Evolutionary conservation across 2,888 invertebrate genomes (phyloP), one percentile per base, ranked within the genome.

Genomic region (Ichneumoninae sp.): DNA sequence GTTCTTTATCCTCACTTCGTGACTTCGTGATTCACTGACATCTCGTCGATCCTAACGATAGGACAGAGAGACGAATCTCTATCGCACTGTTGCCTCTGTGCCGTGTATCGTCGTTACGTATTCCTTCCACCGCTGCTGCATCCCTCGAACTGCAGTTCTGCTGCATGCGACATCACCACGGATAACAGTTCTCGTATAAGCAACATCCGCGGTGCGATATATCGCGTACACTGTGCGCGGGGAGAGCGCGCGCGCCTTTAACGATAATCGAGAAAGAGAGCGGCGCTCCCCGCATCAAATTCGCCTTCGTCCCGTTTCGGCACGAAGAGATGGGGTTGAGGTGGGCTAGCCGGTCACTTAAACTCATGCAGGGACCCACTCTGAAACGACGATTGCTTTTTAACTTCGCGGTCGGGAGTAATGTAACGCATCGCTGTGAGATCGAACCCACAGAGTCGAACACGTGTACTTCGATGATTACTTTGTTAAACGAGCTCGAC

Each of bases 161-260:
- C 40, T 66, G 79, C 83, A 83, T 68, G 70, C 80, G 71, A 70
- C 71, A 71, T 79, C 65, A 62, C 70, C 62, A 4, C 70, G 70
- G 50, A 54, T 71, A 71, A 66, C n/a, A 47, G 44, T 13, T 3
- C 44, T 16, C 44, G 5, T 40, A 16, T 22, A 44, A 72, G 62
- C 52, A 66, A 72, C 47, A 77, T 54, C 8, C 44, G 66, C 13
- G 19, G 65, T 77, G 68, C 77, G 16, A 62, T 62, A 62, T 62
- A 57, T 33, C 62, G 62, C 33, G 62, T 4, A 62, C 33, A 33
- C 33, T 16, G 33, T 30, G 62, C 30, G 30, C 30, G 30, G n/a
- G 30, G 26, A 62, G 62, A 30, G 70, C 33, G 54, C 54, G 70
- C 54, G 70, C 70, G 70, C 54, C 26, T 71, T 40, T 54, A 10